A percentile compares a stretch with the other conserved stretches of the same genome.
Evolutionary conservation across 2,113 vertebrate genomes (phyloP).

Genomic region (Pipa parva): DNA sequence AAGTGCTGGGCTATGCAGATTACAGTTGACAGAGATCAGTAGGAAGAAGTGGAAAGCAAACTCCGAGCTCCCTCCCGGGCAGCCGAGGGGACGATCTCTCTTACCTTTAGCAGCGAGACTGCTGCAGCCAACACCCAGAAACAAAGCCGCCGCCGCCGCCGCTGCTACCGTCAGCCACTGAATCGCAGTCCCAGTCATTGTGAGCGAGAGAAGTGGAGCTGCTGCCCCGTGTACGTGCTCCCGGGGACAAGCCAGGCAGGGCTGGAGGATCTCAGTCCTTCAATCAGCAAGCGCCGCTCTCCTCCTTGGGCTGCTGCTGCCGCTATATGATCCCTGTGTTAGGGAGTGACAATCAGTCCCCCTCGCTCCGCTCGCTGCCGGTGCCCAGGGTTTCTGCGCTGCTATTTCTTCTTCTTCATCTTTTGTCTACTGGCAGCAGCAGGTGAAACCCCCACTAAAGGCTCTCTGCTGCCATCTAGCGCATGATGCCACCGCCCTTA

Average conservation of each 20-base stretch:
- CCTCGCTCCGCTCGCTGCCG: slow-evolving; percentile 10
- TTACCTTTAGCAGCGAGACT: slow-evolving; percentile 34
- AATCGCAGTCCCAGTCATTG: slow-evolving; percentile 28
- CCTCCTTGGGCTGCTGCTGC: slow-evolving; percentile 20
- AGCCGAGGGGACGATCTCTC: neutral
- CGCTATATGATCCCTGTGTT: slow-evolving; percentile 19
- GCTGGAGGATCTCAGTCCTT: slow-evolving; percentile 13
- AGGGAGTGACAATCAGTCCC: slow-evolving; percentile 38
- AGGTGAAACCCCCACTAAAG: slow-evolving; percentile 27
- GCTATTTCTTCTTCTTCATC: slow-evolving; percentile 28
- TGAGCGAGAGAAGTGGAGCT: slow-evolving; percentile 16
- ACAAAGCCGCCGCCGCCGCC: slow-evolving; percentile 22
- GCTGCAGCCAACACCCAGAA: slow-evolving; percentile 39
- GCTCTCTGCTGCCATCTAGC: slow-evolving; percentile 37
- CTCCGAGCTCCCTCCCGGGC: neutral
- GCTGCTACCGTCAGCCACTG: slow-evolving; percentile 34
- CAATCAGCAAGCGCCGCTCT: slow-evolving; percentile 9
- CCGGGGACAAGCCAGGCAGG: slow-evolving; percentile 16
- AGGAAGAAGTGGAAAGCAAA: neutral
- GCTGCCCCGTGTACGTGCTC: slow-evolving; percentile 8
- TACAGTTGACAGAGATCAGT: neutral
- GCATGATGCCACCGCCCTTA: neutral
- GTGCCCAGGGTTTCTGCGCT: slow-evolving; percentile 27
- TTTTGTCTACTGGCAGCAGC: slow-evolving; percentile 31
- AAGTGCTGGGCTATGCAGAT: slow-evolving; percentile 1